Evolutionary conservation across 2,888 invertebrate genomes (phyloP).

Genomic region (Amphipoea lucens): DNA sequence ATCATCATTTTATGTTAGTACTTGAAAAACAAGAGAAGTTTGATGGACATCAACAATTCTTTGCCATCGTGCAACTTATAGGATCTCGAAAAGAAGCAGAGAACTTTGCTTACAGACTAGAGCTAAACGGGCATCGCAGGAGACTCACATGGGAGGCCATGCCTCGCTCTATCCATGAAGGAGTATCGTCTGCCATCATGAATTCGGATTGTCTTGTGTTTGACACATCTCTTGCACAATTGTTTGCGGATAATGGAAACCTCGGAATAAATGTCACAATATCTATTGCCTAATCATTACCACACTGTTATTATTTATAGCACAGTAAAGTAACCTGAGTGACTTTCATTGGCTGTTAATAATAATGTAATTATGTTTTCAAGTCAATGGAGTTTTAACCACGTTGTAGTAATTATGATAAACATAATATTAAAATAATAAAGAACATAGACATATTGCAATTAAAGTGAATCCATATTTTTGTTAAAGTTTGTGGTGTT

Average conservation of each 20-base stretch:
- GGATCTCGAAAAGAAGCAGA: constrained; percentile 99
- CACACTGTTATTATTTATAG: constrained; percentile 65
- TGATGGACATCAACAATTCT: constrained; percentile 98
- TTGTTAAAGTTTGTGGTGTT: constrained; percentile 73
- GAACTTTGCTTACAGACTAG: constrained; percentile 99
- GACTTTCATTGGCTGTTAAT: constrained; percentile 72
- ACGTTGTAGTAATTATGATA: constrained; percentile 48
- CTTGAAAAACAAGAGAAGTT: constrained; percentile 99
- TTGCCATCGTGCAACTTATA: constrained; percentile 99
- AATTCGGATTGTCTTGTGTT: constrained; percentile 99
- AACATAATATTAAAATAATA: constrained; percentile 45
- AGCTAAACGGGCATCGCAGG: constrained; percentile 98
- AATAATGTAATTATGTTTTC: constrained; percentile 74
- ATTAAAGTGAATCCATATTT: constrained; percentile 68
- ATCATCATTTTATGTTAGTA: constrained; percentile 99
- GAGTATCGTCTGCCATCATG: constrained; percentile 98
- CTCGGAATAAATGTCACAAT: constrained; percentile 99
- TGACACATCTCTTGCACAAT: constrained; percentile 99
- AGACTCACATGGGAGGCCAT: constrained; percentile 99
- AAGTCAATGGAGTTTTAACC: constrained; percentile 70
- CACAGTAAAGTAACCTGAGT: constrained; percentile 61
- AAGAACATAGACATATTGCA: constrained; percentile 60
- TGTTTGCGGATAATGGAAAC: constrained; percentile 99
- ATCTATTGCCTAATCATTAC: constrained; percentile 93
- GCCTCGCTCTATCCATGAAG: constrained; percentile 99